Percentiles rank a stretch among this genome's conserved stretches.
Conservation (phyloP, 2,888 invertebrate species). For the Camptogramma bilineatum region DNA sequence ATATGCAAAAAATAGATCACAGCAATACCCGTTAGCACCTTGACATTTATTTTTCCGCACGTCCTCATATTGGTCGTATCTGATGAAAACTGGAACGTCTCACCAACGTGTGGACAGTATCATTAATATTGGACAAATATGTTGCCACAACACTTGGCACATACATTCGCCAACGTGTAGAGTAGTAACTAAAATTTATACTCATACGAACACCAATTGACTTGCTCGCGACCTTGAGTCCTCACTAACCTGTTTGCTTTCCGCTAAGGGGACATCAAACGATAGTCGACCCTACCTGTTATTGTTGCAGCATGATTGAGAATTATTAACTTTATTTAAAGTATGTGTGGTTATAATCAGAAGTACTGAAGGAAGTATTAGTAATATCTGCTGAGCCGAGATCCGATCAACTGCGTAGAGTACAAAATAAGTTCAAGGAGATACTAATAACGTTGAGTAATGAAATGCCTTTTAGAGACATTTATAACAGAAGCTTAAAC, state of each 20-base stretch:
- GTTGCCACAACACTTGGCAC: too few species aligned
- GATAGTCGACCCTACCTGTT: not conserved
- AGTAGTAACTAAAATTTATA: not conserved
- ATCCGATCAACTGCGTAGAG: constrained; percentile 47
- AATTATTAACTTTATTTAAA: not conserved
- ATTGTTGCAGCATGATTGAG: not conserved
- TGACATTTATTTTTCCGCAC: too few species aligned
- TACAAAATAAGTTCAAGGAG: constrained; percentile 13
- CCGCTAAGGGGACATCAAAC: not conserved
- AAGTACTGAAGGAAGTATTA: too few species aligned
- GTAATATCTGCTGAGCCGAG: constrained; percentile 39
- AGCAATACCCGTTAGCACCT: too few species aligned
- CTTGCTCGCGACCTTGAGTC: constrained; percentile 55
- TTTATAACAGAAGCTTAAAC: constrained; percentile 4
- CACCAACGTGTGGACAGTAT: too few species aligned
- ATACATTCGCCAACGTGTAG: too few species aligned
- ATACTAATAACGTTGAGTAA: constrained; percentile 39
- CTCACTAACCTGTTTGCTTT: constrained; percentile 52
- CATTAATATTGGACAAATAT: too few species aligned
- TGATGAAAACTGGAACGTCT: too few species aligned
- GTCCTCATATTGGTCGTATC: too few species aligned
- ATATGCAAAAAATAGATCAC: too few species aligned
- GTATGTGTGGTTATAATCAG: not conserved
- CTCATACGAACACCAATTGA: not conserved
- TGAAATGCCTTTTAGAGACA: constrained; percentile 2